Base-by-base conservation (phyloP, 2,888 invertebrate genomes). In the Tridacna crocea region DNA sequence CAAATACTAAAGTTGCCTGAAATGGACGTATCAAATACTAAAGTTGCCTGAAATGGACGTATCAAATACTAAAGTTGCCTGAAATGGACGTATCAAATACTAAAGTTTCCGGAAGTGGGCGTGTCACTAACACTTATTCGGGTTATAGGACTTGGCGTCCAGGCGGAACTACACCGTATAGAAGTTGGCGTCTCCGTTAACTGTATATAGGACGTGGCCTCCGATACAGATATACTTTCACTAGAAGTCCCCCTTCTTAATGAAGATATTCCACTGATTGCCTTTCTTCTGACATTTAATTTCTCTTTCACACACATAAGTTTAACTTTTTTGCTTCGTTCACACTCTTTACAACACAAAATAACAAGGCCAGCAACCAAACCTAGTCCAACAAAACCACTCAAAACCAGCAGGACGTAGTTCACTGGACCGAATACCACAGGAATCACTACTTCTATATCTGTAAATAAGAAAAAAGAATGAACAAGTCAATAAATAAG, bases 171-270 rank as follows among this genome's bases (percentile, higher is more conserved):
- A 73, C 82, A 80, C 17, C 83, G 65, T 36, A 85, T 78, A 19
- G 88, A 88, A 24, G 88, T 87, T 22, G 88, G 88, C 24, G 88
- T 88, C 61, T 87, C 87, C 26, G 88, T 87, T 19, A 88, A 47
- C 46, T 85, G 79, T 22, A 85, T 82, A 72, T 84, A 88, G 24
- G 88, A 88, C 48, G 88, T 88, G 24, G 66, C 75, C 51, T 87
- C 87, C 8, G 83, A 79, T 15, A 65, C 68, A 12, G 55, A 10
- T 0, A 82, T 26, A 70, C 82, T 84, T 13, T 79, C 83, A 26
- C 58, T 75, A 0, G 80, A 72, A 22, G 70, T 61, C 10, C 63
- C 60, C 10, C 79, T 36, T 11, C 78, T 68, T 60, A 66, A 47
- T 12, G 75, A 60, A 0, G 86, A 80, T 27, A 65, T 68, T 13